These are phyloP conservation scores for Ptilodon capucinus DNA, from an alignment of 2,888 invertebrate genomes.

Conservation along the genomic window DNA sequence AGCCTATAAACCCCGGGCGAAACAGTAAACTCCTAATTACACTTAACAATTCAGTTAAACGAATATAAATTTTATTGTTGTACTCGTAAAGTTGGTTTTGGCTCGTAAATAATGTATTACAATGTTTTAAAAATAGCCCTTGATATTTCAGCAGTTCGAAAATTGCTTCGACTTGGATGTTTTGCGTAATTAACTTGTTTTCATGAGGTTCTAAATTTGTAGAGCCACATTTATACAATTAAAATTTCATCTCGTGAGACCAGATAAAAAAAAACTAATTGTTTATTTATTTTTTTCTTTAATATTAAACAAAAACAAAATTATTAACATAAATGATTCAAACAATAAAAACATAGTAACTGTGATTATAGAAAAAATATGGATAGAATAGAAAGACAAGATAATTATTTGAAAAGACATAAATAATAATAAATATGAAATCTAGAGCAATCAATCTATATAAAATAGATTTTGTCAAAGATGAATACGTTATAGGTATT, in stretches of 20 bases:
- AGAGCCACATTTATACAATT: no score
- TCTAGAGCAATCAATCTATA: no score
- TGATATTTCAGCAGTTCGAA: conserved; percentile 15
- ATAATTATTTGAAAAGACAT: no score
- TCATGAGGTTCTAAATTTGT: no score
- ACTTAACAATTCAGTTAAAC: background rate
- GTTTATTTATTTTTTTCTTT: background rate
- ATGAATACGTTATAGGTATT: no score
- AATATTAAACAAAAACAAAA: background rate
- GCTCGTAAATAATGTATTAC: background rate
- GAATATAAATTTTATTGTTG: background rate
- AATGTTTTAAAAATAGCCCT: conserved; percentile 11
- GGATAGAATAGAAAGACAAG: no score
- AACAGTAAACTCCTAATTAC: conserved; percentile 7
- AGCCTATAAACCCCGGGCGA: background rate
- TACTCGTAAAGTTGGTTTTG: background rate
- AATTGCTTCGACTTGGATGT: conserved; percentile 5
- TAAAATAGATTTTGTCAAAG: no score
- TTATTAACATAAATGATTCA: background rate
- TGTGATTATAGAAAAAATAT: background rate
- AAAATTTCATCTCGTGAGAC: no score
- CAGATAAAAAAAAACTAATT: no score
- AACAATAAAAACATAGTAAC: background rate
- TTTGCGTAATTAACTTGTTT: background rate
- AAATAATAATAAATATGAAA: no score